Evolutionary conservation across 2,113 vertebrate genomes (phyloP).

Genomic region (Bos taurus): ARS-UCD2.0 NC_037337.1:92914501-92915000

Average conservation of each 20-base stretch:
- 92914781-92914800: background rate
- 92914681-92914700: too few relatives aligned
- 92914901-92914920: background rate
- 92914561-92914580: background rate
- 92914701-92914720: background rate
- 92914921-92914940: background rate
- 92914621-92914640: background rate
- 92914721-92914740: background rate
- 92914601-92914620: background rate
- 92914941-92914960: background rate
- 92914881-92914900: background rate
- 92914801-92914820: slow-evolving; percentile 15
- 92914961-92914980: background rate
- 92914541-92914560: background rate
- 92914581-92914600: background rate
- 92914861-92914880: background rate
- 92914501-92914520: background rate
- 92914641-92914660: background rate
- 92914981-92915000: background rate
- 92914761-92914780: background rate
- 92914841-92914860: slow-evolving; percentile 30
- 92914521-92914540: background rate
- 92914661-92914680: background rate
- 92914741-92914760: background rate
- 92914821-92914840: background rate